These are phyloP conservation scores for Rutilus rutilus DNA, from an alignment of 2,113 vertebrate species.

Conservation along the genomic window DNA sequence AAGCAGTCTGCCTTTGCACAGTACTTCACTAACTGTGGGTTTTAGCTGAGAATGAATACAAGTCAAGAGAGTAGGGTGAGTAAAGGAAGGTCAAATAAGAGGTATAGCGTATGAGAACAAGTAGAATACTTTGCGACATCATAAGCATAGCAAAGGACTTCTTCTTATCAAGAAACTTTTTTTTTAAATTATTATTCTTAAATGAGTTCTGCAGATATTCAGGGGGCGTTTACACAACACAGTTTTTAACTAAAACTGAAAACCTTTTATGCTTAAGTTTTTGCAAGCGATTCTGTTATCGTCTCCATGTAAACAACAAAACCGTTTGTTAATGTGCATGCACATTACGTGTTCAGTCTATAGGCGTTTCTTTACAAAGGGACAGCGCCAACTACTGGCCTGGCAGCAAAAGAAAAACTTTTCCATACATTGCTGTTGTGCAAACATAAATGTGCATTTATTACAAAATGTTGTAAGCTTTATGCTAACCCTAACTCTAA, in stretches of 20 bases:
- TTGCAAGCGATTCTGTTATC: no score
- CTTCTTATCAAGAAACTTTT: neutral
- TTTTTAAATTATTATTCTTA: neutral
- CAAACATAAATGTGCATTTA: neutral
- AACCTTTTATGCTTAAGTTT: no score
- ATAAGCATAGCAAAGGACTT: neutral
- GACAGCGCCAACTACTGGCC: no score
- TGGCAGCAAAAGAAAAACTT: no score
- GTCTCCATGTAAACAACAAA: no score
- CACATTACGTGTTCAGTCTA: no score
- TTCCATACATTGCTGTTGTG: no score
- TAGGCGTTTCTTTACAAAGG: no score
- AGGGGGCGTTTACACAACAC: no score
- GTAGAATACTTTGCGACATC: neutral
- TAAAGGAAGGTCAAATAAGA: slow-evolving; percentile 5
- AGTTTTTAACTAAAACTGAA: no score
- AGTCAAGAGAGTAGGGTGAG: slow-evolving; percentile 56
- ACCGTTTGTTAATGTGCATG: no score
- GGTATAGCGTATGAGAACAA: neutral
- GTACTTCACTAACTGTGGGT: slow-evolving; percentile 15
- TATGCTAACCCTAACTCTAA: neutral
- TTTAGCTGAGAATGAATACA: slow-evolving; percentile 70
- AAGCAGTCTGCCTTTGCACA: slow-evolving; percentile 25
- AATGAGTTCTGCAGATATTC: neutral
- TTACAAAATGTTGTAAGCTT: neutral